Conservation (phyloP, 2,113 vertebrate genomes). For the Platysteira castanea region DNA sequence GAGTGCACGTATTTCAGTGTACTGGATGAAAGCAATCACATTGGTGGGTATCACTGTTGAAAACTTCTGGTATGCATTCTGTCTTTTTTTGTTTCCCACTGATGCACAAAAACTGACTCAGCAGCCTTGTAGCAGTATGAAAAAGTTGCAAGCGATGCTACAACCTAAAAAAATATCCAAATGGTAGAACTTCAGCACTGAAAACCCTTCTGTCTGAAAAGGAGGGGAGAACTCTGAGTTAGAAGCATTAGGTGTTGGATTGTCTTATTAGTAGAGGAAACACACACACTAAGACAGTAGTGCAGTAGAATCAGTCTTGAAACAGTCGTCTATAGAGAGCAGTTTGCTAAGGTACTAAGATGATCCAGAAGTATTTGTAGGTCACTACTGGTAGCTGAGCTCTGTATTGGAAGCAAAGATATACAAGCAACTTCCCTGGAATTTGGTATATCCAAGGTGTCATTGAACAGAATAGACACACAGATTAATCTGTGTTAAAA, state of each 20-base stretch:
- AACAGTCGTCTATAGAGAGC: not conserved
- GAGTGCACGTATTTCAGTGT: rapidly evolving
- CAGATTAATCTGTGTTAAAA: not conserved
- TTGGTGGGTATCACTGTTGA: not conserved
- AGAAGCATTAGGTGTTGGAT: rapidly evolving
- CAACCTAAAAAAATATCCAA: not conserved
- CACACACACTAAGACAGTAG: not conserved
- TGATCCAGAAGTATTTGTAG: not conserved
- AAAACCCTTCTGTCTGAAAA: not conserved
- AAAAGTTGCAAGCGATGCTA: not conserved
- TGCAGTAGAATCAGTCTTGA: not conserved
- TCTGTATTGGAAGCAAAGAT: not conserved
- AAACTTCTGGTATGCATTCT: not conserved
- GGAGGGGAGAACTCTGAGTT: not conserved
- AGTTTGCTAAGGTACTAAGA: not conserved
- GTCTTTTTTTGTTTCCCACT: not conserved
- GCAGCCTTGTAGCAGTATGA: not conserved
- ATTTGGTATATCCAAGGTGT: not conserved
- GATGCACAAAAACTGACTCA: rapidly evolving
- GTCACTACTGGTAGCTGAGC: not conserved
- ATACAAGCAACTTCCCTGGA: not conserved
- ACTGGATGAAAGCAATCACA: not conserved
- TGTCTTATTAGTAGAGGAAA: not conserved
- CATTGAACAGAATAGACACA: not conserved
- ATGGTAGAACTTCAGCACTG: not conserved